Base-by-base conservation (phyloP, 2,113 vertebrate genomes). In the Thymallus thymallus region DNA sequence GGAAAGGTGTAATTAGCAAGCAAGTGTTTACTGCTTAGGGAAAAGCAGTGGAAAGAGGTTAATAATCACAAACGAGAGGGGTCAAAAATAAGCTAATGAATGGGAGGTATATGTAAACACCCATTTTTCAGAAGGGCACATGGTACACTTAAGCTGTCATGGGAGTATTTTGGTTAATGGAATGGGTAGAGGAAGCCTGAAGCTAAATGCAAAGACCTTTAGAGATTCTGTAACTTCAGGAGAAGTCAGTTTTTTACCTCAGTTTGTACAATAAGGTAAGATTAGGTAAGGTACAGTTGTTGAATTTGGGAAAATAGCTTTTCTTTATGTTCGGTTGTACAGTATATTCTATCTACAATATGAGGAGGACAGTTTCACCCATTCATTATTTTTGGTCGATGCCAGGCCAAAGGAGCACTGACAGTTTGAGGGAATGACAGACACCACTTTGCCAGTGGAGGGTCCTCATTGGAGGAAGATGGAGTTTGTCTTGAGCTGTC, bases 141-240 rank as follows among this genome's bases (percentile, higher is more conserved):
- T 12, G 23, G 13, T 20, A 23, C n/a, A 30, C 18, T 32, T 12
- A 41, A 55, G 63, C 63, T 29, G 12, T 20, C 64, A 41, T 67
- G 58, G 30, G 70, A 72, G 26, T 69, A 23, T 23, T 51, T 51
- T 23, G 22, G 22, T 63, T 63, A 23, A 14, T 20, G 23, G 23
- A 24, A 24, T 13, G 45, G 3, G 68, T 48, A 12, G 67, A 68
- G 67, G 72, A 77, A 75, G 68, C 10, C 61, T 66, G 58, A 30
- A 75, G 68, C 3, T 76, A 3, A 10, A 23, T 69, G 74, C 45
- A 68, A 69, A 14, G 61, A 24, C 24, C 61, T 63, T n/a, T 63
- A n/a, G 16, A 61, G 6, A 61, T n/a, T 61, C 58, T 2, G 58
- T 61, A 61, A 26, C 61, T 23, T 14, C 23, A 24, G 1, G 61